phyloP scores from a whole-genome alignment of 2,888 invertebrate species.

The Achlya flavicornis region DNA sequence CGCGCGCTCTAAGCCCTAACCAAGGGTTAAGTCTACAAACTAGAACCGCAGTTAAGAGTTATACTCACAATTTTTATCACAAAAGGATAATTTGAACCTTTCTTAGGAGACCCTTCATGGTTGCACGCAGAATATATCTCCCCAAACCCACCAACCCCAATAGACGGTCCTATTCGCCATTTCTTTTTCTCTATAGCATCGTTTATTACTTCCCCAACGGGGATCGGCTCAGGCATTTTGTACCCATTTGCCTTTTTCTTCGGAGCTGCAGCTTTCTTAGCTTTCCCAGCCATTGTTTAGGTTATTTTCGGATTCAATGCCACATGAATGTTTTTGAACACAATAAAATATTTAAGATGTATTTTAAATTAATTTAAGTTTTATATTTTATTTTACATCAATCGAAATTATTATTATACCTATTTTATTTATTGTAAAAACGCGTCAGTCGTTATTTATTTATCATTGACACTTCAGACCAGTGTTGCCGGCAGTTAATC shows the following conservation, averaged over 20 bases:
- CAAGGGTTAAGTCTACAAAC: neutral
- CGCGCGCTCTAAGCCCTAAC: too few relatives aligned
- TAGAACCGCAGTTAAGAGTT: neutral
- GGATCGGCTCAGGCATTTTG: constrained; percentile 88
- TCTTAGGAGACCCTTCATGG: constrained; percentile 78
- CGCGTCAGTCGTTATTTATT: too few relatives aligned
- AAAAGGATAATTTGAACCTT: constrained; percentile 83
- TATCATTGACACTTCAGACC: too few relatives aligned
- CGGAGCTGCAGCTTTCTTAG: constrained; percentile 66
- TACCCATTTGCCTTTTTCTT: constrained; percentile 76
- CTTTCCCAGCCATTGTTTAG: constrained; percentile 62
- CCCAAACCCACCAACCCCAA: constrained; percentile 97
- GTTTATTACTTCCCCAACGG: constrained; percentile 89
- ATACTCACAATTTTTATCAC: constrained; percentile 91
- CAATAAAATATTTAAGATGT: neutral
- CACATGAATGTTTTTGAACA: neutral
- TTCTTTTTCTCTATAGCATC: constrained; percentile 89
- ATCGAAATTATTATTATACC: neutral
- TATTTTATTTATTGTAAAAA: too few relatives aligned
- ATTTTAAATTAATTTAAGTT: neutral
- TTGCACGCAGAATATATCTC: constrained; percentile 94
- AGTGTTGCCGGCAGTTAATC: too few relatives aligned
- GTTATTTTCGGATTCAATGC: constrained; percentile 8
- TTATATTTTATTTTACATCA: neutral
- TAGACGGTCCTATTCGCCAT: constrained; percentile 94